Conservation (phyloP, 2,888 invertebrate species). For the Actias luna region DNA sequence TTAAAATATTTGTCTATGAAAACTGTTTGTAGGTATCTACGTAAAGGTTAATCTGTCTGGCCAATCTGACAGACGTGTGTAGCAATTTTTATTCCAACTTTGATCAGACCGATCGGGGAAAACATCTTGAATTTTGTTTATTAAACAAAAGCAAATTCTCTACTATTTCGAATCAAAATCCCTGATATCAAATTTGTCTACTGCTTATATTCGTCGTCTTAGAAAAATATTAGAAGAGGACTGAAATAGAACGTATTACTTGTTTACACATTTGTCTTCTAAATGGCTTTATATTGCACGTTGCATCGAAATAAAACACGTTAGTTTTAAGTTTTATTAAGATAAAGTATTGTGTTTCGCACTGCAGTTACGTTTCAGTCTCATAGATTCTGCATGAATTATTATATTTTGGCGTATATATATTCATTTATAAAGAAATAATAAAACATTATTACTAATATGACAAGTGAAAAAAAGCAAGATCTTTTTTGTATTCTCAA, state of each 20-base stretch:
- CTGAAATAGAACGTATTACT: conserved; percentile 33
- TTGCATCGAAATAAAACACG: conserved; percentile 35
- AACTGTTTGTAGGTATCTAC: not conserved
- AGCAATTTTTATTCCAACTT: not conserved
- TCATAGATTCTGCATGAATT: not conserved
- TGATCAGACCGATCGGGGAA: not conserved
- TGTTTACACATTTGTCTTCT: conserved; percentile 34
- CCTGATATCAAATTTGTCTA: not conserved
- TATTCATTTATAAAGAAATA: not conserved
- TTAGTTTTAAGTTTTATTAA: conserved; percentile 33
- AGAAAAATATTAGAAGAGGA: conserved; percentile 22
- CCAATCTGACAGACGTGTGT: not conserved
- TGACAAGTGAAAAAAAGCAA: too few relatives aligned
- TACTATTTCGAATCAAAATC: not conserved
- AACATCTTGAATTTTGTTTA: not conserved
- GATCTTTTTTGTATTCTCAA: too few relatives aligned
- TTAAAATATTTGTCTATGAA: not conserved
- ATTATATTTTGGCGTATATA: not conserved
- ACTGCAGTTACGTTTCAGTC: not conserved
- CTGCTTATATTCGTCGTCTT: not conserved
- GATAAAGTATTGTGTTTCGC: conserved; percentile 26
- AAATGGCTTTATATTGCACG: conserved; percentile 32
- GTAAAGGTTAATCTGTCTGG: not conserved
- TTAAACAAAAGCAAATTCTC: not conserved
- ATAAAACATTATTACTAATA: not conserved